phyloP scores from a whole-genome alignment of 2,113 vertebrate genomes.

The Erythrolamprus reginae region DNA sequence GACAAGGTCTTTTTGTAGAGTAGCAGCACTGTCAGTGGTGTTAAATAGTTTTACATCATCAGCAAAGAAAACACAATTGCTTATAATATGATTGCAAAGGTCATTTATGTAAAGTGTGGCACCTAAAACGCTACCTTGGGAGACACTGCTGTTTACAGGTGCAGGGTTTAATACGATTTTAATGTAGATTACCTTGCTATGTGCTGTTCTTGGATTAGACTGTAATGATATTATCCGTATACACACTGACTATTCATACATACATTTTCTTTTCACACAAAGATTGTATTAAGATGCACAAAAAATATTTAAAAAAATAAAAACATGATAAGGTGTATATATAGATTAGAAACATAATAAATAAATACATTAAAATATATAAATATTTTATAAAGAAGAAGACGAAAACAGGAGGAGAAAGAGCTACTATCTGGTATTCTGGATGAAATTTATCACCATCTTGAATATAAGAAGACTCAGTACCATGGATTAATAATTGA shows the following conservation, averaged over 20 bases:
- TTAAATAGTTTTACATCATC: too few species aligned
- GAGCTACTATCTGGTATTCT: not conserved
- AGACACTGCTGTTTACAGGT: too few species aligned
- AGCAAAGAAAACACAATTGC: too few species aligned
- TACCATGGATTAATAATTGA: not conserved
- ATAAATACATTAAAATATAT: not conserved
- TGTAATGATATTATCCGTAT: not conserved
- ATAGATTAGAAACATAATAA: not conserved
- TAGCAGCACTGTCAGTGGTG: too few species aligned
- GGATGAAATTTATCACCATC: not conserved
- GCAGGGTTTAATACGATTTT: not conserved
- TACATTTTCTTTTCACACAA: not conserved
- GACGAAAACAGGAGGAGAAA: not conserved
- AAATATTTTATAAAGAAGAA: not conserved
- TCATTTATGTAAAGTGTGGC: too few species aligned
- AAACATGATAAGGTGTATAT: not conserved
- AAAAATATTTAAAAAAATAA: too few species aligned
- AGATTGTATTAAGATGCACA: too few species aligned
- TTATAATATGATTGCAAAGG: too few species aligned
- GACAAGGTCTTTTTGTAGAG: too few species aligned
- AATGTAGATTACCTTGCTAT: not conserved
- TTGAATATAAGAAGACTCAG: not conserved
- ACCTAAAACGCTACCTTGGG: too few species aligned
- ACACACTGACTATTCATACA: not conserved
- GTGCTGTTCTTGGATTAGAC: not conserved